A percentile compares a stretch with the other conserved stretches of the same genome.
Evolutionary conservation across 2,113 vertebrate species (phyloP).

Genomic region (Aspiorhynchus laticeps): DNA sequence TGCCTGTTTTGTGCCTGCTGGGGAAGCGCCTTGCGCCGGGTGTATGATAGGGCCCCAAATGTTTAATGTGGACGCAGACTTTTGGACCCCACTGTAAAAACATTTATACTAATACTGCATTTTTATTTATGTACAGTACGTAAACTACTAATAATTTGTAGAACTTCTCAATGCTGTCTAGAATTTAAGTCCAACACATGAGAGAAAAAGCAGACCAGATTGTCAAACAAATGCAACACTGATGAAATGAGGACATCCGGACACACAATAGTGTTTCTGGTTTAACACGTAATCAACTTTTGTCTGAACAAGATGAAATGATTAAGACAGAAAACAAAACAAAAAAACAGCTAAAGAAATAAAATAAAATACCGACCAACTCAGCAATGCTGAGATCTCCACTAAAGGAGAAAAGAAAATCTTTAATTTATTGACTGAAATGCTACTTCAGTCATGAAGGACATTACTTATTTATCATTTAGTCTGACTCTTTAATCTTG

Average conservation of each 20-base stretch:
- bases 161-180: neutral
- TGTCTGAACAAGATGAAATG: constrained; percentile 44
- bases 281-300: constrained; percentile 41
- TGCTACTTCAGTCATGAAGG: constrained; percentile 21
- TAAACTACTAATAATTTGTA: neutral
- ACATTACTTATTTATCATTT: constrained; percentile 34
- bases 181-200: constrained; percentile 10
- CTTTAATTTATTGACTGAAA: constrained; percentile 28
- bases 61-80: neutral
- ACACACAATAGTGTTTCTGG: constrained; percentile 47
- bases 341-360: neutral
- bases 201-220: constrained; percentile 40
- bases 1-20: no score
- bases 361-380: constrained; percentile 14
- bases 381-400: constrained; percentile 44
- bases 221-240: constrained; percentile 41
- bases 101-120: neutral
- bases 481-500: constrained; percentile 18
- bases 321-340: constrained; percentile 45
- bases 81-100: neutral
- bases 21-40: no score
- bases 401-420: constrained; percentile 37
- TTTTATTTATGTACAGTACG: neutral
- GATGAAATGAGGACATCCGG: constrained; percentile 50
- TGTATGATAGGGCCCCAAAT: no score